Conservation (phyloP, 2,113 vertebrate species). For the Sander lucioperca region DNA sequence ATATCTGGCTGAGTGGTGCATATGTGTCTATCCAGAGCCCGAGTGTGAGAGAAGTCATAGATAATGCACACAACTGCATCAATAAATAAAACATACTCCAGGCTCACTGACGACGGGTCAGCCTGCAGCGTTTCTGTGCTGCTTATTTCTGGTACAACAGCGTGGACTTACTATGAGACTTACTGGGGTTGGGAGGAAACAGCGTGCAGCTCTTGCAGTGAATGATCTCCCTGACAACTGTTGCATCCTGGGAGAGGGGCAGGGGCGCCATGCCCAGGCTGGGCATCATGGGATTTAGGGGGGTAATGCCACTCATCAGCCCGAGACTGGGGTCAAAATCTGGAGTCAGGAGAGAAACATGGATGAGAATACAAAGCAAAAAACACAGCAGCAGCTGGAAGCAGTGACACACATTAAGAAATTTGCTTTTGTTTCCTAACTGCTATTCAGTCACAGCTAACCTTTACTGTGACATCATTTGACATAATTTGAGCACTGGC, state of each 20-base stretch:
- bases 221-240: conserved; percentile 90
- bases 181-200: conserved; percentile 90
- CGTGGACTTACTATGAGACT: conserved; percentile 56
- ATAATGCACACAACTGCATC: conserved; percentile 22
- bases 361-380: conserved; percentile 23
- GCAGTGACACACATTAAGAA: conserved; percentile 28
- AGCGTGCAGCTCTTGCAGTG: conserved; percentile 91
- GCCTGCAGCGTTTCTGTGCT: conserved; percentile 2
- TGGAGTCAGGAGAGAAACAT: conserved; percentile 57
- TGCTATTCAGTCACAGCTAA: conserved; percentile 27
- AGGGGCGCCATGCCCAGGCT: conserved; percentile 87
- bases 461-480: conserved; percentile 39
- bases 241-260: conserved; percentile 86
- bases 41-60: conserved; percentile 36
- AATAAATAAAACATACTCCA: conserved; percentile 40
- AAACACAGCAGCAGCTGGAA: conserved; percentile 4
- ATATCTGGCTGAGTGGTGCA: conserved; percentile 1
- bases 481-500: conserved; percentile 35
- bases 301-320: conserved; percentile 89
- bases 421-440: conserved; percentile 4
- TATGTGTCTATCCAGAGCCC: neutral
- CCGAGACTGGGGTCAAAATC: conserved; percentile 89
- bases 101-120: conserved; percentile 3
- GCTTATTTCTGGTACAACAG: conserved; percentile 14
- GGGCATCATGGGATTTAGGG: conserved; percentile 90